phyloP scores from a whole-genome alignment of 2,113 vertebrate species.

The Salvelinus fontinalis region DNA sequence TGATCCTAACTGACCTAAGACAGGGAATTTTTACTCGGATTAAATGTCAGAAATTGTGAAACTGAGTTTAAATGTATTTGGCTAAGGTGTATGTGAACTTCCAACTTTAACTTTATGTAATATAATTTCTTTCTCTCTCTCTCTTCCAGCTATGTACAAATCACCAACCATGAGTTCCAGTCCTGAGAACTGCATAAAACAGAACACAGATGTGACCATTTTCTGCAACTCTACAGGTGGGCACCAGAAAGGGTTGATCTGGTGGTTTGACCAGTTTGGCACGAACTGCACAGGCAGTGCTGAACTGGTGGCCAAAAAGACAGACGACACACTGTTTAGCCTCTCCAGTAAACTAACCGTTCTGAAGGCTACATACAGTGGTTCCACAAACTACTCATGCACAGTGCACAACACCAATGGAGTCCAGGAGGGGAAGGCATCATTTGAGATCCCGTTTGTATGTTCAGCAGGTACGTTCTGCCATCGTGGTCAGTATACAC shows the following conservation, averaged over 20 bases:
- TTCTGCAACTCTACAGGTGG: slow-evolving; percentile 52
- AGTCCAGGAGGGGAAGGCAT: neutral
- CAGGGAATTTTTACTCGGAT: too few species aligned
- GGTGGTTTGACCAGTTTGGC: slow-evolving; percentile 49
- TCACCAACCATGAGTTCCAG: slow-evolving; percentile 8
- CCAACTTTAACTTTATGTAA: neutral
- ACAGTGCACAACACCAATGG: slow-evolving; percentile 41
- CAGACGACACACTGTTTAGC: slow-evolving; percentile 25
- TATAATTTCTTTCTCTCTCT: neutral
- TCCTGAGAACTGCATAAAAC: neutral
- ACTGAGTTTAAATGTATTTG: neutral
- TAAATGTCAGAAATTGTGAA: too few species aligned
- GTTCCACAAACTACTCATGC: slow-evolving; percentile 36
- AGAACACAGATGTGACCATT: neutral
- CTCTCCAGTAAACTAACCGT: slow-evolving; percentile 55
- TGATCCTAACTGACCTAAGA: too few species aligned
- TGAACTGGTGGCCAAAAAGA: accelerated
- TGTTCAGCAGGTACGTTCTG: neutral
- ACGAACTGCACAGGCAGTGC: slow-evolving; percentile 15
- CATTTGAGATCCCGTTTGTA: accelerated
- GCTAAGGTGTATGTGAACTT: too few species aligned
- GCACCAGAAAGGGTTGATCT: slow-evolving; percentile 58
- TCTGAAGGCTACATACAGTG: accelerated
- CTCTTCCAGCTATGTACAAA: slow-evolving; percentile 58
- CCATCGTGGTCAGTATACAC: neutral